Conservation (phyloP, 2,888 invertebrate genomes). For the Muscina levida region DNA sequence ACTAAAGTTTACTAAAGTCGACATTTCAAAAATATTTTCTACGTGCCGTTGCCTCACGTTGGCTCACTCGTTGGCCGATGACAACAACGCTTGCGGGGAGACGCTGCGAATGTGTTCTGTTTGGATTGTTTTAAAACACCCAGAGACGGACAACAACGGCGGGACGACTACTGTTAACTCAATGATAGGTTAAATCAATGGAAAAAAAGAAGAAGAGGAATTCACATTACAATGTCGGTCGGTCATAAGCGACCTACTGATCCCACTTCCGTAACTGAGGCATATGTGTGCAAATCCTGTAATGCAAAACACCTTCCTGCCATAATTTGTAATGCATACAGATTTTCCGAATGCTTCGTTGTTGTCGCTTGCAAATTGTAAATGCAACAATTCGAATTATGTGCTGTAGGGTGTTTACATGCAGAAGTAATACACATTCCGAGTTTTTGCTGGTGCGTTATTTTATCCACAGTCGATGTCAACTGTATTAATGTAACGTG, state of each 20-base stretch:
- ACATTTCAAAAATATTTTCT: conserved; percentile 65
- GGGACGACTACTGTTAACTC: conserved; percentile 50
- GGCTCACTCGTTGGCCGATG: conserved; percentile 29
- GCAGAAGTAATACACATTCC: too few relatives aligned
- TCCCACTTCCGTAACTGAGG: neutral
- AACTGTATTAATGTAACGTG: conserved; percentile 61
- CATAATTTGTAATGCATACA: too few relatives aligned
- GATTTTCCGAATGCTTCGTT: too few relatives aligned
- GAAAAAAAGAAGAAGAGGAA: conserved; percentile 17
- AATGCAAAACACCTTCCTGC: too few relatives aligned
- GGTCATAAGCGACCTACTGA: neutral
- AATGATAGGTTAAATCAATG: conserved; percentile 45
- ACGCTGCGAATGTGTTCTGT: conserved; percentile 50
- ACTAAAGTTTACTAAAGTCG: conserved; percentile 65
- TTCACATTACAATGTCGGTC: neutral
- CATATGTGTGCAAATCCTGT: too few relatives aligned
- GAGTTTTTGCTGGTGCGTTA: too few relatives aligned
- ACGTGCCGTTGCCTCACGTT: conserved; percentile 61
- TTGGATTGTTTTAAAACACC: conserved; percentile 40
- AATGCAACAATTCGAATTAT: neutral
- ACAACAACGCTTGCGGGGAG: neutral
- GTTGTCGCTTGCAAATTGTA: too few relatives aligned
- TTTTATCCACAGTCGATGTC: conserved; percentile 48
- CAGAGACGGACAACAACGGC: conserved; percentile 39
- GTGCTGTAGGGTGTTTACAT: neutral